Percentiles rank a stretch among this genome's conserved stretches.
Evolutionary conservation across 1,140 invertebrate species (phyloP).

Genomic region (Brachionus paranguensis): DNA sequence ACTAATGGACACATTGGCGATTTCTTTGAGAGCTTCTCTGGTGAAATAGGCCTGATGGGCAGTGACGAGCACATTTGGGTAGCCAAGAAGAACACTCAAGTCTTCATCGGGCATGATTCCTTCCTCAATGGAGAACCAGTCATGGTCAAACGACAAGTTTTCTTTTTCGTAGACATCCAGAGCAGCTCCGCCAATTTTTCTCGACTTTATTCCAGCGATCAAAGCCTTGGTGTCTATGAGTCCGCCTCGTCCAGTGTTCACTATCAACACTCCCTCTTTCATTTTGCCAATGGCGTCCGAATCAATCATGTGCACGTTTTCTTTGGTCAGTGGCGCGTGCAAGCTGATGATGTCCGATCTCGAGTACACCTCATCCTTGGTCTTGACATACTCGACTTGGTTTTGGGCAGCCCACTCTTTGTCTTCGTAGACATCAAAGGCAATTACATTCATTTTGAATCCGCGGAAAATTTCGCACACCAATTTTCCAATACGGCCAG

Average conservation of each 20-base stretch:
- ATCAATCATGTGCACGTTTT: conserved; percentile 24
- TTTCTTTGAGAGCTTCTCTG: conserved; percentile 24
- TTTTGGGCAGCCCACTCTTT: background rate
- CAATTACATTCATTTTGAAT: conserved; percentile 35
- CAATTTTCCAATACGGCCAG: conserved; percentile 24
- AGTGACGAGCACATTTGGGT: conserved; percentile 25
- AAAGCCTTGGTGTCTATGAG: conserved; percentile 18
- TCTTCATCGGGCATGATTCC: background rate
- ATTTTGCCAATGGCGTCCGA: background rate
- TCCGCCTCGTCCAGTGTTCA: conserved; percentile 30
- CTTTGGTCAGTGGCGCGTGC: background rate
- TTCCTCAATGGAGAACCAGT: conserved; percentile 3
- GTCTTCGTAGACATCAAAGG: conserved; percentile 30
- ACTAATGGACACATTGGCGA: background rate
- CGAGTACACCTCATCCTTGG: background rate
- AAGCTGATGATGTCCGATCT: background rate
- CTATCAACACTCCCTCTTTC: conserved; percentile 1
- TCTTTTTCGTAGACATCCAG: conserved; percentile 40
- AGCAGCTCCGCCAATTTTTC: conserved; percentile 34
- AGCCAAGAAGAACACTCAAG: background rate
- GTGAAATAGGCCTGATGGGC: conserved; percentile 37
- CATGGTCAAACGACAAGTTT: conserved; percentile 4
- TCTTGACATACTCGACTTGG: background rate
- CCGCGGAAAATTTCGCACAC: conserved; percentile 6
- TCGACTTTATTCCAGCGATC: background rate